A percentile compares a stretch with the other conserved stretches of the same genome.
Conservation (phyloP, 2,888 invertebrate genomes). For the Drosophila cognata region DNA sequence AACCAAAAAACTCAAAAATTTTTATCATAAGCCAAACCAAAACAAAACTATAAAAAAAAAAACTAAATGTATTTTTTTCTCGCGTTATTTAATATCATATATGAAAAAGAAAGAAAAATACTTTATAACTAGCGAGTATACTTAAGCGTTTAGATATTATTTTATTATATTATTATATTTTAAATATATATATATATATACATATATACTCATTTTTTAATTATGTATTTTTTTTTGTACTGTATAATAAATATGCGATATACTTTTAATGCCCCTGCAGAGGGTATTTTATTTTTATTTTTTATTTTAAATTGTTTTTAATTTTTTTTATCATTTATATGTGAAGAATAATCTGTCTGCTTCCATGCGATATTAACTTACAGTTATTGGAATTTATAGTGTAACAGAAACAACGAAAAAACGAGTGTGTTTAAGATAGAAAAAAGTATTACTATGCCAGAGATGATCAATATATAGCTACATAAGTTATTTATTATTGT, state of each 20-base stretch:
- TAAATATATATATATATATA: neutral
- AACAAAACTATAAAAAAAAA: conserved; percentile 13
- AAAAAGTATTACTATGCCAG: neutral
- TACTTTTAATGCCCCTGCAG: conserved; percentile 17
- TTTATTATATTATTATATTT: conserved; percentile 20
- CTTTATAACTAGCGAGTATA: conserved; percentile 42
- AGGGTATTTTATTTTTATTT: conserved; percentile 3
- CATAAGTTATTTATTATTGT: neutral
- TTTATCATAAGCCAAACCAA: conserved; percentile 19
- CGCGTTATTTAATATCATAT: conserved; percentile 47
- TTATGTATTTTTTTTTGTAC: conserved; percentile 17
- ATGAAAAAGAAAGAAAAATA: conserved; percentile 16
- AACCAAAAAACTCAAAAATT: conserved; percentile 23
- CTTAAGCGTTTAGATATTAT: conserved; percentile 42
- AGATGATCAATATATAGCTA: neutral
- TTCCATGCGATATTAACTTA: neutral
- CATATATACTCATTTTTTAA: conserved; percentile 13
- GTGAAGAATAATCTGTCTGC: neutral
- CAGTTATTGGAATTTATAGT: neutral
- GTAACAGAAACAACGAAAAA: conserved; percentile 31
- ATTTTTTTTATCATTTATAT: neutral
- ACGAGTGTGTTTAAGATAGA: conserved; percentile 12
- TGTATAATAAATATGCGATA: conserved; percentile 52
- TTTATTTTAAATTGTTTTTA: neutral
- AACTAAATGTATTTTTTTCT: conserved; percentile 42